Conservation (phyloP, 2,113 vertebrate species). For the Psilopogon haemacephalus region DNA sequence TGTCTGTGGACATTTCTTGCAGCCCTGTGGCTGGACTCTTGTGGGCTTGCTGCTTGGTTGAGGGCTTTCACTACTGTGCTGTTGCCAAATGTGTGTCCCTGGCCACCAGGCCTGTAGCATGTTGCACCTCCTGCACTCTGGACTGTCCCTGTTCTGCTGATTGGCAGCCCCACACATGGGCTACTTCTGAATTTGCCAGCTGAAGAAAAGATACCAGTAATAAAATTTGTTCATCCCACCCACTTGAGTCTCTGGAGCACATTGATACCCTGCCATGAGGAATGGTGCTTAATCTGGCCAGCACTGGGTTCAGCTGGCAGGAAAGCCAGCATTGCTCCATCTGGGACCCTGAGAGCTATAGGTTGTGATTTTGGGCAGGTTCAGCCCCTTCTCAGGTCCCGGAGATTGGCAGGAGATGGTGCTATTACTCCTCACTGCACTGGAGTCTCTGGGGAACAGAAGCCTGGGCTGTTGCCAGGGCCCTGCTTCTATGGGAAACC, state of each 20-base stretch:
- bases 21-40: background rate
- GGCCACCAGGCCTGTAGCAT: slow-evolving; percentile 17
- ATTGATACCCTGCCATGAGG: accelerated
- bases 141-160: background rate
- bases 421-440: background rate
- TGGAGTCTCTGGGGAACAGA: background rate
- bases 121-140: background rate
- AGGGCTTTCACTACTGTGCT: background rate
- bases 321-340: background rate
- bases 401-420: background rate
- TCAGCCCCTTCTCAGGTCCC: background rate
- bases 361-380: accelerated
- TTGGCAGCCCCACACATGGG: background rate
- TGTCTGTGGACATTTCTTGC: background rate
- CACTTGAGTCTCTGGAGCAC: accelerated
- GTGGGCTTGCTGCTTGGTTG: background rate
- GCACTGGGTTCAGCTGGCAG: accelerated
- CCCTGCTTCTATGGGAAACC: background rate
- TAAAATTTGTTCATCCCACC: slow-evolving; percentile 32
- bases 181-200: background rate
- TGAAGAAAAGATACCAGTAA: background rate
- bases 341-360: background rate
- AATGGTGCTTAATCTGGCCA: accelerated
- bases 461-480: background rate
- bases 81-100: background rate